Percentiles rank a stretch among this genome's conserved stretches.
These are phyloP conservation scores for Chromis chromis DNA, from an alignment of 2,797 vertebrate genomes.

Conservation along the genomic window DNA sequence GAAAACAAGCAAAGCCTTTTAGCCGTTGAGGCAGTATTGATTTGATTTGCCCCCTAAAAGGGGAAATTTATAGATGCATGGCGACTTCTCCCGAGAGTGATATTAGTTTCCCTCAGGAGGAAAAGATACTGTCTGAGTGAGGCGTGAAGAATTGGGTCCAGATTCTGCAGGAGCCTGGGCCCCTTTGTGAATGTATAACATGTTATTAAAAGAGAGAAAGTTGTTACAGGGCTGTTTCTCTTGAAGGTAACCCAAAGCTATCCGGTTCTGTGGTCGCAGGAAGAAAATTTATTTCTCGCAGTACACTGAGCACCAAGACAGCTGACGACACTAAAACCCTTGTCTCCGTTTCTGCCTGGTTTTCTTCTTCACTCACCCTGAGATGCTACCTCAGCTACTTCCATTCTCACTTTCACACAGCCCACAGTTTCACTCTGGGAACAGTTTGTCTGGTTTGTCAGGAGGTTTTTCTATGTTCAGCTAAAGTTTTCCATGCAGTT, in stretches of 20 bases:
- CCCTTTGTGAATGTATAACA: slow-evolving; percentile 52
- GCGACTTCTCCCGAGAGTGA: slow-evolving; percentile 69
- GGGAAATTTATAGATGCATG: slow-evolving; percentile 73
- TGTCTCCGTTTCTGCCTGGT: slow-evolving; percentile 31
- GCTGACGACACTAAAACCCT: slow-evolving; percentile 64
- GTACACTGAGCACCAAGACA: slow-evolving; percentile 39
- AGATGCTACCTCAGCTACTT: slow-evolving; percentile 38
- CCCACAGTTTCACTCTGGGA: slow-evolving; percentile 24
- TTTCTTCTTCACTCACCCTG: slow-evolving; percentile 21
- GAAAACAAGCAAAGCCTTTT: slow-evolving; percentile 76
- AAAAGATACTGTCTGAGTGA: slow-evolving; percentile 59
- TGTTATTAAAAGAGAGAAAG: slow-evolving; percentile 79
- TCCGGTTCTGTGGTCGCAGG: slow-evolving; percentile 67
- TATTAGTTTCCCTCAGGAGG: slow-evolving; percentile 70
- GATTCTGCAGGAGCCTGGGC: slow-evolving; percentile 58
- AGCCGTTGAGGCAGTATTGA: slow-evolving; percentile 69
- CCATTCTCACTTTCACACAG: slow-evolving; percentile 21
- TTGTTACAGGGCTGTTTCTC: slow-evolving; percentile 75
- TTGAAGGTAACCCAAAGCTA: slow-evolving; percentile 74
- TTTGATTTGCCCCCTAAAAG: slow-evolving; percentile 78
- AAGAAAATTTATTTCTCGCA: slow-evolving; percentile 57
- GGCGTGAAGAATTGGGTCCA: slow-evolving; percentile 76
- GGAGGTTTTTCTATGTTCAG: background rate
- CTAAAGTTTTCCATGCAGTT: background rate
- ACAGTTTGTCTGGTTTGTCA: slow-evolving; percentile 13